phyloP scores from a whole-genome alignment of 2,113 vertebrate species.

The Microtus montanus region DNA sequence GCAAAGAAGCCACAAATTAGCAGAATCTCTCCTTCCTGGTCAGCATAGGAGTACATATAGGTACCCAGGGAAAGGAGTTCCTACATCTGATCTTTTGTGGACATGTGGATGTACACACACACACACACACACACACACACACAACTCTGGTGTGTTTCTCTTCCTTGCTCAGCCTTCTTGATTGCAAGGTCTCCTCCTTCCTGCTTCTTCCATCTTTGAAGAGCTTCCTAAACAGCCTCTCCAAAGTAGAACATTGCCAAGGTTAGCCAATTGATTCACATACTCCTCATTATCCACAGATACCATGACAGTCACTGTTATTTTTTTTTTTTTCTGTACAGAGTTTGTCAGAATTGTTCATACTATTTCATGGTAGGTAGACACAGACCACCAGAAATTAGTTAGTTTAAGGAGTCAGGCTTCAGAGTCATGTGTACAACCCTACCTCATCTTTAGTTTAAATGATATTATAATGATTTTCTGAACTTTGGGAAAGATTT shows the following conservation, averaged over 20 bases:
- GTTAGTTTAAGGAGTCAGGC: conserved; percentile 2
- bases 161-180: background rate
- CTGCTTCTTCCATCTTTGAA: conserved; percentile 22
- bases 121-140: background rate
- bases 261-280: conserved; percentile 42
- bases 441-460: background rate
- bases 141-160: background rate
- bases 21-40: background rate
- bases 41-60: background rate
- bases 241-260: conserved; percentile 40
- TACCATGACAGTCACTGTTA: background rate
- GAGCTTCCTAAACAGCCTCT: conserved; percentile 38
- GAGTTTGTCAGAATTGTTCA: conserved; percentile 42
- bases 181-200: background rate
- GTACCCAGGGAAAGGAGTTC: background rate
- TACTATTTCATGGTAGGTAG: background rate
- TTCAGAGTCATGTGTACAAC: background rate
- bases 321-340: background rate
- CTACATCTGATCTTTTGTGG: background rate
- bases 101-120: background rate
- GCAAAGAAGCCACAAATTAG: background rate
- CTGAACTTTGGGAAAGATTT: conserved; percentile 34
- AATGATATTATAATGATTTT: conserved; percentile 32
- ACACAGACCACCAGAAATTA: conserved; percentile 50
- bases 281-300: conserved; percentile 21